phyloP scores from a whole-genome alignment of 2,113 vertebrate genomes.

The Barnardius zonarius region DNA sequence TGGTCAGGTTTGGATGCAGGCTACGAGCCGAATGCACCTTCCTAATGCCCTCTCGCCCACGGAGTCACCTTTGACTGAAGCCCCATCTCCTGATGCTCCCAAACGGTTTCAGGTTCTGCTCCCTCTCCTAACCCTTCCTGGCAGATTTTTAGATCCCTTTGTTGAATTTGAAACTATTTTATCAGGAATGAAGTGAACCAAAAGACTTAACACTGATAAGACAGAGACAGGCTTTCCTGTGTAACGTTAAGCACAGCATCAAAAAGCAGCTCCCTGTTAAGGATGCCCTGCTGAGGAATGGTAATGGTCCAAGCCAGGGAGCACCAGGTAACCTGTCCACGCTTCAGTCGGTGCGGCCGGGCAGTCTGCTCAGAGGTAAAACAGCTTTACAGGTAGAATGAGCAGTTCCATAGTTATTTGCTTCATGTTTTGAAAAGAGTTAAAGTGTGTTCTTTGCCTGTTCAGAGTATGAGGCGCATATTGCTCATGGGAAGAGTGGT shows the following conservation, averaged over 20 bases:
- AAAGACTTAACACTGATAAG: not conserved
- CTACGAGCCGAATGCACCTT: not conserved
- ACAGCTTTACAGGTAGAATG: not conserved
- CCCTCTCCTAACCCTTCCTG: conserved; percentile 46
- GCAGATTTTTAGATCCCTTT: not conserved
- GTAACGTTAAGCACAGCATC: not conserved
- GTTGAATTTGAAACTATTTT: conserved; percentile 1
- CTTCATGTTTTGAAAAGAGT: conserved; percentile 10
- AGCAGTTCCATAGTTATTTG: conserved; percentile 22
- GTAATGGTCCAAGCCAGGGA: not conserved
- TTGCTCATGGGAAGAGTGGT: conserved; percentile 65
- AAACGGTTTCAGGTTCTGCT: not conserved
- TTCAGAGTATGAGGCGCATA: not conserved
- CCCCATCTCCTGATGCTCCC: not conserved
- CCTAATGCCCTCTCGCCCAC: not conserved
- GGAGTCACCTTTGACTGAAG: conserved; percentile 10
- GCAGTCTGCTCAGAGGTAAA: conserved; percentile 11
- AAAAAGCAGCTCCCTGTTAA: not conserved
- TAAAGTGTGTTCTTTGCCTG: conserved; percentile 17
- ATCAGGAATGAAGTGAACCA: not conserved
- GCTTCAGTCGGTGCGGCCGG: not conserved
- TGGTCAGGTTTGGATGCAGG: not conserved
- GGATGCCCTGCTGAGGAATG: not conserved
- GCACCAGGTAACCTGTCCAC: not conserved
- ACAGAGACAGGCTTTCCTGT: not conserved